phyloP scores from a whole-genome alignment of 2,888 invertebrate species.

The Nemapogon koenigi region DNA sequence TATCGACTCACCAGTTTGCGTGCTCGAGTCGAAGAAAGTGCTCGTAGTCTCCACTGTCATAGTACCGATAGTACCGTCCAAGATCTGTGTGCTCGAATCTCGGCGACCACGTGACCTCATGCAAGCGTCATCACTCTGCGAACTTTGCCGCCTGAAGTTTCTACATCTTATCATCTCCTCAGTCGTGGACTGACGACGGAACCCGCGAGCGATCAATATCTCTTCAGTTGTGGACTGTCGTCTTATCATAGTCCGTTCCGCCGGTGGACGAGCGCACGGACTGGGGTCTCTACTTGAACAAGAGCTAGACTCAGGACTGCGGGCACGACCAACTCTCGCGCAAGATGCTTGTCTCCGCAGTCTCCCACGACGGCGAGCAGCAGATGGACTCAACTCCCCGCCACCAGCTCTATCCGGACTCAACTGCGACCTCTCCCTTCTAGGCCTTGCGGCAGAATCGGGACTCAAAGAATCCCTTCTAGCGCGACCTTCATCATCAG shows the following conservation, averaged over 20 bases:
- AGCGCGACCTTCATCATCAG: slow-evolving; percentile 80
- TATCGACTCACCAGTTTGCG: slow-evolving; percentile 84
- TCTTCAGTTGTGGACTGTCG: slow-evolving; percentile 92
- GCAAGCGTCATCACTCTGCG: slow-evolving; percentile 84
- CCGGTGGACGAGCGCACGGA: slow-evolving; percentile 70
- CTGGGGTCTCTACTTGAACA: slow-evolving; percentile 86
- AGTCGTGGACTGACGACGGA: slow-evolving; percentile 87
- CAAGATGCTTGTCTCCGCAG: slow-evolving; percentile 83
- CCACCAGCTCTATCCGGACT: slow-evolving; percentile 84
- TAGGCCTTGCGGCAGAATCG: slow-evolving; percentile 80
- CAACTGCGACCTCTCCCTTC: slow-evolving; percentile 79
- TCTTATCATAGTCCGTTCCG: slow-evolving; percentile 78
- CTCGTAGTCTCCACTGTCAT: slow-evolving; percentile 94
- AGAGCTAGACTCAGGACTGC: slow-evolving; percentile 76
- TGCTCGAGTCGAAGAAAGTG: slow-evolving; percentile 91
- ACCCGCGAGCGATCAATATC: slow-evolving; percentile 88
- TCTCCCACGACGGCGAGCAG: slow-evolving; percentile 71
- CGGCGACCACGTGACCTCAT: slow-evolving; percentile 74
- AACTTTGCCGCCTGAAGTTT: slow-evolving; percentile 89
- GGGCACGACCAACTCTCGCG: slow-evolving; percentile 62
- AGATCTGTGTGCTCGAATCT: slow-evolving; percentile 89
- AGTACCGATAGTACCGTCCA: slow-evolving; percentile 88
- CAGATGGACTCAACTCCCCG: slow-evolving; percentile 79
- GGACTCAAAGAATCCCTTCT: slow-evolving; percentile 89
- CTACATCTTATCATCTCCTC: slow-evolving; percentile 93